Evolutionary conservation across 35 echinoderm and acorn worm genomes (phyloP).

Genomic region (Amphiura filiformis): DNA sequence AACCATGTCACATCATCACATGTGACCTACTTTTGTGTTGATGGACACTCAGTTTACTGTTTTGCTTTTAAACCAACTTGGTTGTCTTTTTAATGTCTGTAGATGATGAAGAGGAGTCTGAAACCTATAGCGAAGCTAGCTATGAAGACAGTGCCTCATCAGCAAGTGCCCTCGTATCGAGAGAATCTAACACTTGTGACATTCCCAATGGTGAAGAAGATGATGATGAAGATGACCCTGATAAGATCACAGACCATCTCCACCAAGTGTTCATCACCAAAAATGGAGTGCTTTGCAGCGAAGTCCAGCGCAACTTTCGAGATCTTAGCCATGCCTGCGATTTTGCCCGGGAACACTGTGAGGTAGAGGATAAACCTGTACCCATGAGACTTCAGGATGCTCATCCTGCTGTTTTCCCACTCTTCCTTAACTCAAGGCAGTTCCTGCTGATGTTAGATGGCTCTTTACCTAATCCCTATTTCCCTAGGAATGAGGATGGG

Average conservation of each 20-base stretch:
- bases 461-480: conserved; percentile 33
- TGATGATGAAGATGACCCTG: neutral
- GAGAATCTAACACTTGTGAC: neutral
- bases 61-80: neutral
- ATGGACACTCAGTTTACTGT: too few relatives aligned
- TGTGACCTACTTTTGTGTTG: too few relatives aligned
- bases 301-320: conserved; percentile 51
- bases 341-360: neutral
- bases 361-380: neutral
- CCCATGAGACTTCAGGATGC: conserved; percentile 46
- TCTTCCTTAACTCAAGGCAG: conserved; percentile 50
- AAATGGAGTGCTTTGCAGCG: conserved; percentile 47
- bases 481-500: conserved; percentile 31
- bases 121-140: neutral
- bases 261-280: conserved; percentile 42
- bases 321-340: conserved; percentile 41
- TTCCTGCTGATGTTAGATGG: conserved; percentile 47
- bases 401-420: conserved; percentile 19
- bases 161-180: neutral
- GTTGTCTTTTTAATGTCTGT: neutral
- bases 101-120: neutral
- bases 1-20: too few relatives aligned
- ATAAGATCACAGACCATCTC: conserved; percentile 17
- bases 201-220: neutral
- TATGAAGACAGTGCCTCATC: neutral